phyloP scores from a whole-genome alignment of 2,888 invertebrate genomes.

The Drosophila bunnanda region DNA sequence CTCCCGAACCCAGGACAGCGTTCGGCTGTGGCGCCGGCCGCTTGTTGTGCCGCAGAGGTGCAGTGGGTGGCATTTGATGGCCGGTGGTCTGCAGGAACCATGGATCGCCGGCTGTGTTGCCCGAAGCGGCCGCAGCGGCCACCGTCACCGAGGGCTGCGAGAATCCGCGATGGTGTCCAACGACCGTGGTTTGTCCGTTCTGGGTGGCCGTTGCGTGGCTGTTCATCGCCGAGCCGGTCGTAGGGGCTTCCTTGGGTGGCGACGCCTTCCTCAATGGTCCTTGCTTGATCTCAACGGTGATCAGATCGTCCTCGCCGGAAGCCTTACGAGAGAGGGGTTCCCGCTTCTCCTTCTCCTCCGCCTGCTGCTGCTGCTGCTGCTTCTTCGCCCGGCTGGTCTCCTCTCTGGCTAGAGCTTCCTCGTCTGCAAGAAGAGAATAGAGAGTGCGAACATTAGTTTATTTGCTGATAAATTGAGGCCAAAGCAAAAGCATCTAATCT shows the following conservation, averaged over 20 bases:
- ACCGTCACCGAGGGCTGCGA: constrained; percentile 84
- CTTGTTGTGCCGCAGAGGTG: constrained; percentile 85
- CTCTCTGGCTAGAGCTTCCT: constrained; percentile 47
- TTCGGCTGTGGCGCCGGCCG: constrained; percentile 85
- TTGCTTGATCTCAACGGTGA: constrained; percentile 68
- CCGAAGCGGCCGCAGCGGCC: constrained; percentile 63
- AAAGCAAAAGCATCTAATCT: constrained; percentile 32
- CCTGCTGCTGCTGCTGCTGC: constrained; percentile 10
- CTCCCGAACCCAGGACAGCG: constrained; percentile 44
- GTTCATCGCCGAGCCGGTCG: constrained; percentile 82
- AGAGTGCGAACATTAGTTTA: constrained; percentile 30
- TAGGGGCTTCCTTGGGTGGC: constrained; percentile 32
- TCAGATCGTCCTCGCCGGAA: constrained; percentile 46
- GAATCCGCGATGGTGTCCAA: constrained; percentile 85
- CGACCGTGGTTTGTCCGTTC: constrained; percentile 84
- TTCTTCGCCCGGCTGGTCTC: constrained; percentile 21
- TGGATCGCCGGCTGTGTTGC: constrained; percentile 84
- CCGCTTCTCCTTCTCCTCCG: constrained; percentile 23
- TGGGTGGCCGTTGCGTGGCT: constrained; percentile 85
- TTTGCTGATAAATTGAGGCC: constrained; percentile 23
- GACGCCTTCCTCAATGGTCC: constrained; percentile 39
- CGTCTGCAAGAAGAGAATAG: constrained; percentile 68
- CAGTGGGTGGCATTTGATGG: constrained; percentile 85
- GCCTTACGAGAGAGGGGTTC: constrained; percentile 41
- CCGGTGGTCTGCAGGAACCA: constrained; percentile 85